Evolutionary conservation across 1,140 invertebrate genomes (phyloP).

Genomic region (Atta texana): DNA sequence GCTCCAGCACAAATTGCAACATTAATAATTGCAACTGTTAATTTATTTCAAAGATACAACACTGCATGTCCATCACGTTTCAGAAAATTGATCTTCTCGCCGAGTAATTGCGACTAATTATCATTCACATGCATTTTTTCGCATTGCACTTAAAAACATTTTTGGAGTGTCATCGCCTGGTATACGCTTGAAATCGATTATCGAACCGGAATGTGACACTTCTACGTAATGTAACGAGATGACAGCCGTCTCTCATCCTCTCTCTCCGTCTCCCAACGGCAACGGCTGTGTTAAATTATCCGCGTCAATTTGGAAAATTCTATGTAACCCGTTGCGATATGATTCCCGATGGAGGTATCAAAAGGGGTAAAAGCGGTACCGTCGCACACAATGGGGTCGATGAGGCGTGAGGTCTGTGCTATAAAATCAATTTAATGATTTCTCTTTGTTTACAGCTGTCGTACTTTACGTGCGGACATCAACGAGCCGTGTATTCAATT

Average conservation of each 20-base stretch:
- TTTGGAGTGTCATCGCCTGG: conserved; percentile 14
- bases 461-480: conserved; percentile 52
- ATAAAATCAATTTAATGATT: conserved; percentile 63
- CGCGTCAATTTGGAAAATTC: conserved; percentile 64
- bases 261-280: not conserved
- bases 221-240: conserved; percentile 50
- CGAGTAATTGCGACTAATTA: conserved; percentile 20
- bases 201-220: conserved; percentile 32
- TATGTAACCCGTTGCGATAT: conserved; percentile 56
- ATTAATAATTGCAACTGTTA: conserved; percentile 42
- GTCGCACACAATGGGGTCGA: conserved; percentile 44
- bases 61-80: not conserved
- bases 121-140: conserved; percentile 17
- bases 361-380: conserved; percentile 55
- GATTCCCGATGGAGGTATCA: conserved; percentile 51
- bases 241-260: conserved; percentile 13
- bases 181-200: conserved; percentile 39
- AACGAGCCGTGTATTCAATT: conserved; percentile 56
- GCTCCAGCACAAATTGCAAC: conserved; percentile 4
- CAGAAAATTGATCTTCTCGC: not conserved
- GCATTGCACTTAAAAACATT: not conserved
- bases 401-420: conserved; percentile 51
- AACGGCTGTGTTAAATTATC: conserved; percentile 57
- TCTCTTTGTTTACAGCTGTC: conserved; percentile 64
- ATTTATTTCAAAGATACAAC: conserved; percentile 27